Conservation (phyloP, 1,140 invertebrate species). For the Pseudachorutes palmiensis region DNA sequence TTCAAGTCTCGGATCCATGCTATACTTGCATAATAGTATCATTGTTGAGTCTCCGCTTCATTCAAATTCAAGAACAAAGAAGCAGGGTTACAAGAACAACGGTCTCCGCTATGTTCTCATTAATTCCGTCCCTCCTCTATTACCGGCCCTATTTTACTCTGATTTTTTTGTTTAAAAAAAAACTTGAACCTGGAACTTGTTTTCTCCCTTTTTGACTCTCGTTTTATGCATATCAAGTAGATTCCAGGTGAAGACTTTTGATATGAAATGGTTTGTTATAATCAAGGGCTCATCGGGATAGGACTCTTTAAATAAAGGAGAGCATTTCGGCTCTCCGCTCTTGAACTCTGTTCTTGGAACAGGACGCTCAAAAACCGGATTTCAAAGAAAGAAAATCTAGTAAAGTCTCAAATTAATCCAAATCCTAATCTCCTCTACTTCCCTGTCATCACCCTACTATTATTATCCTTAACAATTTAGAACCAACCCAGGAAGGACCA, state of each 20-base stretch:
- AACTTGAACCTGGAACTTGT: slow-evolving; percentile 8
- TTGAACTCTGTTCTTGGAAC: not conserved
- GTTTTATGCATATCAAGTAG: slow-evolving; percentile 9
- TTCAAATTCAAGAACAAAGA: not conserved
- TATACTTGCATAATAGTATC: slow-evolving; percentile 1
- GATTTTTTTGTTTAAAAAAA: not conserved
- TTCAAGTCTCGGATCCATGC: not conserved
- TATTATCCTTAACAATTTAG: not conserved
- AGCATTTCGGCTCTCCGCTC: too few relatives aligned
- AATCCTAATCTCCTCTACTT: not conserved
- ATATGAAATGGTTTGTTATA: not conserved
- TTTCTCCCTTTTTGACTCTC: not conserved
- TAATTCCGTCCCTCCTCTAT: not conserved
- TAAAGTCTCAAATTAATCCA: not conserved
- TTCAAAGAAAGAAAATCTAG: too few relatives aligned
- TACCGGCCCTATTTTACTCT: not conserved
- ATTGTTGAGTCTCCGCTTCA: slow-evolving; percentile 10
- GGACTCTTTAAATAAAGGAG: too few relatives aligned
- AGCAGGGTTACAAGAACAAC: too few relatives aligned
- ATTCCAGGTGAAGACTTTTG: not conserved
- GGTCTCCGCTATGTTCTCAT: not conserved
- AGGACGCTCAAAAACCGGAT: not conserved
- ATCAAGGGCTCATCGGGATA: not conserved
- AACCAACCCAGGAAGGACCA: not conserved
- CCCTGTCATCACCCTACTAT: not conserved